Base-by-base conservation (phyloP, 2,113 vertebrate genomes). In the Peromyscus leucopus region DNA sequence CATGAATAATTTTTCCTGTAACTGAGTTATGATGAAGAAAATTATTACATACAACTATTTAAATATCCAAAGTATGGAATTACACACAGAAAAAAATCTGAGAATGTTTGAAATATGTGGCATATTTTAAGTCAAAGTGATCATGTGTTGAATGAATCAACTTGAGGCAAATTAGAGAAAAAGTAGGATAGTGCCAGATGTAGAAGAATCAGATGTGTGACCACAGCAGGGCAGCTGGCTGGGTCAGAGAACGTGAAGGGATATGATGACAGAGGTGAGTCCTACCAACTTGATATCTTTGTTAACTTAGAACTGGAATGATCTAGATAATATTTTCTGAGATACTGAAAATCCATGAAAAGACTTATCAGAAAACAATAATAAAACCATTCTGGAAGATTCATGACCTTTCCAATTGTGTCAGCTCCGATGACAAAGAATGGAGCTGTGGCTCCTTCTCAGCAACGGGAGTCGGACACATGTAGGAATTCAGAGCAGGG, bases 101-200 rank as follows among this genome's bases (percentile, higher is more conserved):
- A 86, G 8, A 55, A 57, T 83, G 57, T 46, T 57, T 26, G 31
- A 94, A 92, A 95, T 67, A 39, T 51, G 22, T 79, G 71, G 69
- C 69, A 76, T 39, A 87, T 46, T 97, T 95, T 92, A 59, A 83
- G 91, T 84, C 31, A 71, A 87, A 46, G 59, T 51, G 61, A 74
- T 87, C 26, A 19, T 57, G 67, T 24, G 31, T 6, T 71, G 67
- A 79, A 59, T 79, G 67, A 92, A 90, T 95, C 48, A 88, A 79
- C 88, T 42, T 78, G 63, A 96, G 80, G 55, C 21, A 74, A 82
- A 36, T 74, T n/a, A 74, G 63, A 78, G 74, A 7, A 55, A 93
- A 22, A 92, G 33, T 13, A 1, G 16, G 21, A 19, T n/a, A 75
- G 55, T 22, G 16, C 19, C 61, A 74, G 55, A 74, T 0, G 76